Conservation (phyloP, 2,797 vertebrate genomes). For the Poeciliopsis presidionis region DNA sequence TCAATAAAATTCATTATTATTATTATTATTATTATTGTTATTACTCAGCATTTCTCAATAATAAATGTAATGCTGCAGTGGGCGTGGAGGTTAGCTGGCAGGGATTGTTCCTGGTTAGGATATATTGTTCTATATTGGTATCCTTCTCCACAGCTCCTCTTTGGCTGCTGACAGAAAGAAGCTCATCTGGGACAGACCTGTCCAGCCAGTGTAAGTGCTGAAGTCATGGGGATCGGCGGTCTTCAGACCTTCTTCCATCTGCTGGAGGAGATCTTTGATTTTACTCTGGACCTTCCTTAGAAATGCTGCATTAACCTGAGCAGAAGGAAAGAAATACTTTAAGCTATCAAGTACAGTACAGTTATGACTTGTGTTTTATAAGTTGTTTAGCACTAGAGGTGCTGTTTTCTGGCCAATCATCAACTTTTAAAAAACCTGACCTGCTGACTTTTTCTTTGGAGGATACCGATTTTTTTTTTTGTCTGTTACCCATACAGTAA, state of each 20-base stretch:
- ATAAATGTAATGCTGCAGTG: not conserved
- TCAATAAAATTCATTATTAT: too few relatives aligned
- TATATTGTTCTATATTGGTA: too few relatives aligned
- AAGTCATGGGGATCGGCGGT: slow-evolving; percentile 95
- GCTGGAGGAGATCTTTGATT: slow-evolving; percentile 93
- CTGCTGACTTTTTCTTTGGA: too few relatives aligned
- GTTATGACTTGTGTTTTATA: too few relatives aligned
- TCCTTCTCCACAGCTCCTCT: too few relatives aligned
- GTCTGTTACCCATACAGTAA: too few relatives aligned
- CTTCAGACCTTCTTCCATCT: slow-evolving; percentile 97
- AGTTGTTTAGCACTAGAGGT: too few relatives aligned
- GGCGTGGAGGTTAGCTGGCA: not conserved
- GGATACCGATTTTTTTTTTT: too few relatives aligned
- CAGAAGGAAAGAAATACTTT: slow-evolving; percentile 1
- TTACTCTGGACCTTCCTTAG: slow-evolving; percentile 88
- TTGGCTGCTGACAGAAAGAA: not conserved
- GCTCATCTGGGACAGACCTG: slow-evolving; percentile 79
- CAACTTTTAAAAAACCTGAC: too few relatives aligned
- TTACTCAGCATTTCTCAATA: not conserved
- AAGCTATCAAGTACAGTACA: not conserved
- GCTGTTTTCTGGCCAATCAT: too few relatives aligned
- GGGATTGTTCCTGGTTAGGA: not conserved
- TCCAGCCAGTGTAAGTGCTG: slow-evolving; percentile 96
- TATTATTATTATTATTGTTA: too few relatives aligned
- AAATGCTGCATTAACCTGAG: slow-evolving; percentile 85